Evolutionary conservation across 2,888 invertebrate genomes (phyloP), one percentile per base, ranked within the genome.

Genomic region (Hypomecis atomaria): DNA sequence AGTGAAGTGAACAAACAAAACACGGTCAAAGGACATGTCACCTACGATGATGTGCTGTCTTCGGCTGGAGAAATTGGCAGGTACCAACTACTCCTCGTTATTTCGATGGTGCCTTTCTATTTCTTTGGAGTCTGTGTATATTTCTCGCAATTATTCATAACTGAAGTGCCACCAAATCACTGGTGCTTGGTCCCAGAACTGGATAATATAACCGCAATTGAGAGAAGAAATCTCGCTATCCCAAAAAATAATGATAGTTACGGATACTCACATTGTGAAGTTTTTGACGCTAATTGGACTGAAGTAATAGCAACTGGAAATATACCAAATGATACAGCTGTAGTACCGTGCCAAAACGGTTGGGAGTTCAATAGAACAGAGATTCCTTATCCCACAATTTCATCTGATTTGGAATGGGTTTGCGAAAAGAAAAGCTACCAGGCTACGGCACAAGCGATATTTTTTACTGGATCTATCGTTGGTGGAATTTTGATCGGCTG

Each of bases 331-430:
- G 59, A 64, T 33, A 73, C 78, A 85, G 67, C 53, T 33, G 81
- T 73, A 13, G 75, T 76, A 37, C 73, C 82, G 6, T 87, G 87
- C 73, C 75, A 78, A 71, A 58, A 82, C 62, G 87, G 87, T 61
- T 88, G 87, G 87, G 87, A 88, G 62, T 87, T 84, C 43, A 81
- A 87, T 62, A 78, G 77, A 71, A 78, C 78, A 11, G 86, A 87
- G 59, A 85, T 88, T 71, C 87, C 87, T 1, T 88, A 88, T 62
- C 78, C 83, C n/a, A 87, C 87, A 0, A 83, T 86, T 68, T 79
- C 85, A 6, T 87, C 82, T 56, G 86, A 87, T 33, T 62, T 83
- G 44, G 85, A 76, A 66, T 88, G 87, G 87, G 87, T 88, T 0
- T 88, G 87, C 44, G 83, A 84, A 8, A 86, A 77, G 56, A 77